Base-by-base conservation (phyloP, 1,140 invertebrate genomes). In the Bactericera cockerelli region DNA sequence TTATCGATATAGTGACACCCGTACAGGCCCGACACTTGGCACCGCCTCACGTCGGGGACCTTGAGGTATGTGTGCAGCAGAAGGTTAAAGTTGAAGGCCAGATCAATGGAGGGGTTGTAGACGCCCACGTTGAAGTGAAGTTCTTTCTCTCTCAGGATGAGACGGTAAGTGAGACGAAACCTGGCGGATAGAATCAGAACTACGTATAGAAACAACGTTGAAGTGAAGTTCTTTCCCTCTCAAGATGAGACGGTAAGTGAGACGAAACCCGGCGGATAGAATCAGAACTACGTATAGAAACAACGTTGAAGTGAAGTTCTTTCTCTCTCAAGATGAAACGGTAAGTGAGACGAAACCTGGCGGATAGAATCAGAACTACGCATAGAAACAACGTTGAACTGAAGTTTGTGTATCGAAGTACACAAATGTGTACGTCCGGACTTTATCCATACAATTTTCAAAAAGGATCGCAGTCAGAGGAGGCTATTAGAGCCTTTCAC, bases 41-140 rank as follows among this genome's bases (percentile, higher is more conserved):
- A 90, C 58, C 89, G 79, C 33, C 86, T 78, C 3, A 97, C 90
- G 72, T 96, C 90, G 53, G 90, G 87, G 63, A 93, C 89, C 78
- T 92, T 93, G 71, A 97, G 89, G 75, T 97, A 96, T 8, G 91
- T 95, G 72, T 96, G 92, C 63, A 96, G 74, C 26, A 97, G 74
- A 69, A 94, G 76, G 72, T 94, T 93, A 74, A 95, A 97, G 67
- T 85, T 88, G 76, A 95, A 93, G 42, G 82, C 86, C 63, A 83
- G 75, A 71, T 87, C 89, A 78, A 93, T 89, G 73, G 86, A 89
- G 8, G 87, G 87, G 75, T 92, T 93, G 73, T 87, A 92, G 61
- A 92, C 86, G 56, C 86, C 87, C 70, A 92, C 89, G 70, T 91
- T 89, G 71, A 91, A 92, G 74, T 91, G 89, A 39, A 93, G 73